phyloP scores from a whole-genome alignment of 2,113 vertebrate species.

The Sialia sialis region DNA sequence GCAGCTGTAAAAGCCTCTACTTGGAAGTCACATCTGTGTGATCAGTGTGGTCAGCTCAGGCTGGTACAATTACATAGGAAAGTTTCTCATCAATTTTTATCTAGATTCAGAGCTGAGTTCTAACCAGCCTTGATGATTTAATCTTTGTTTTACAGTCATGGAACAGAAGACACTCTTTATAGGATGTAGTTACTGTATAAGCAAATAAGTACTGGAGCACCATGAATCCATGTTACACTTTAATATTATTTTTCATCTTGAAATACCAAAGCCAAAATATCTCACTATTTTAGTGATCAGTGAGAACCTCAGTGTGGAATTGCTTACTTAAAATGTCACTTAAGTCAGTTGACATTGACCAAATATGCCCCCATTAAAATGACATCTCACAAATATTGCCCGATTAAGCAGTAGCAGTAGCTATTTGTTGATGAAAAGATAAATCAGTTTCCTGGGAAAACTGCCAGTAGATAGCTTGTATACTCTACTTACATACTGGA shows the following conservation, averaged over 20 bases:
- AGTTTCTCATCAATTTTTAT: not conserved
- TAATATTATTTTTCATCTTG: not conserved
- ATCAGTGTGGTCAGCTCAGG: rapidly evolving
- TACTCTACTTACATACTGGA: conserved; percentile 39
- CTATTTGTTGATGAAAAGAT: conserved; percentile 64
- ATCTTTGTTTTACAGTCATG: not conserved
- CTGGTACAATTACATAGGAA: not conserved
- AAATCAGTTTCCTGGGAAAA: conserved; percentile 70
- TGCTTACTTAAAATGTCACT: conserved; percentile 35
- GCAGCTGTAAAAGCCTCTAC: not conserved
- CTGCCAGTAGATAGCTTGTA: conserved; percentile 64
- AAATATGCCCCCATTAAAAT: conserved; percentile 47
- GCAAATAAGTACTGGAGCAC: not conserved
- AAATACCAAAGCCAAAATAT: not conserved
- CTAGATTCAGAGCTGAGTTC: not conserved
- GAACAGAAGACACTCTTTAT: not conserved
- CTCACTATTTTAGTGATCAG: not conserved
- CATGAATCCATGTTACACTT: not conserved
- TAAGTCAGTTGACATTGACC: conserved; percentile 51
- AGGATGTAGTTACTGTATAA: not conserved
- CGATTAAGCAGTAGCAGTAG: conserved; percentile 52
- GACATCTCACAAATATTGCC: conserved; percentile 56
- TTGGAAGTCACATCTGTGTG: not conserved
- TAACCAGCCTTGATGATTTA: not conserved
- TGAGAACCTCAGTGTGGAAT: not conserved